Conservation (phyloP, 2,888 invertebrate species). For the Junonia oenone region DNA sequence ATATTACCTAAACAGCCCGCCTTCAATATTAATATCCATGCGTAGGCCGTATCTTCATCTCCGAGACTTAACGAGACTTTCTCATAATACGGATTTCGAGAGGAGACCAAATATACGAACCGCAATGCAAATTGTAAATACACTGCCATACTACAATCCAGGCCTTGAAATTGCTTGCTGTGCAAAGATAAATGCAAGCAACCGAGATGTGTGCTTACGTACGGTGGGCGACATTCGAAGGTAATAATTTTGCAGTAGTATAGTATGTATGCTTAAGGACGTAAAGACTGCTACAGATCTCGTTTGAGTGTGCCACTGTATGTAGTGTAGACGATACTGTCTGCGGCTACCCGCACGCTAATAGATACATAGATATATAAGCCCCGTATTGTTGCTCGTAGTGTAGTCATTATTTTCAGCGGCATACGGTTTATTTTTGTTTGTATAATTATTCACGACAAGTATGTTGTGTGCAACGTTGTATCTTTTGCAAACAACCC, state of each 20-base stretch:
- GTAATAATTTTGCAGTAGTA: conserved; percentile 8
- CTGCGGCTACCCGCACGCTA: conserved; percentile 26
- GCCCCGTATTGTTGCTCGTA: not conserved
- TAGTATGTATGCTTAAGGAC: conserved; percentile 11
- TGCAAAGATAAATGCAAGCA: conserved; percentile 36
- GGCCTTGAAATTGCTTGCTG: conserved; percentile 36
- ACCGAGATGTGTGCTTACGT: conserved; percentile 30
- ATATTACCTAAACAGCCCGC: conserved; percentile 30
- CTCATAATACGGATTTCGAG: conserved; percentile 33
- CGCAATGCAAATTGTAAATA: conserved; percentile 37
- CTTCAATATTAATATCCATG: conserved; percentile 30
- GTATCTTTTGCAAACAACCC: conserved; percentile 26
- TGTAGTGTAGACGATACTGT: conserved; percentile 21
- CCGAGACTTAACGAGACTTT: conserved; percentile 30
- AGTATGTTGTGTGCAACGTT: conserved; percentile 1
- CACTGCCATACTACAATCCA: conserved; percentile 30
- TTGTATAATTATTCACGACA: not conserved
- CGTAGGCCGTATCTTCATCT: conserved; percentile 34
- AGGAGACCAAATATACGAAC: conserved; percentile 34
- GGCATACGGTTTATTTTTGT: conserved; percentile 2
- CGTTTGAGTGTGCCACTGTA: conserved; percentile 8
- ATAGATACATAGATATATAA: conserved; percentile 23
- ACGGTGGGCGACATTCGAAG: conserved; percentile 14
- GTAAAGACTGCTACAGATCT: conserved; percentile 2
- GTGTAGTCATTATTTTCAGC: not conserved